Evolutionary conservation across 2,888 invertebrate species (phyloP).

Genomic region (Amphipoea lucens): DNA sequence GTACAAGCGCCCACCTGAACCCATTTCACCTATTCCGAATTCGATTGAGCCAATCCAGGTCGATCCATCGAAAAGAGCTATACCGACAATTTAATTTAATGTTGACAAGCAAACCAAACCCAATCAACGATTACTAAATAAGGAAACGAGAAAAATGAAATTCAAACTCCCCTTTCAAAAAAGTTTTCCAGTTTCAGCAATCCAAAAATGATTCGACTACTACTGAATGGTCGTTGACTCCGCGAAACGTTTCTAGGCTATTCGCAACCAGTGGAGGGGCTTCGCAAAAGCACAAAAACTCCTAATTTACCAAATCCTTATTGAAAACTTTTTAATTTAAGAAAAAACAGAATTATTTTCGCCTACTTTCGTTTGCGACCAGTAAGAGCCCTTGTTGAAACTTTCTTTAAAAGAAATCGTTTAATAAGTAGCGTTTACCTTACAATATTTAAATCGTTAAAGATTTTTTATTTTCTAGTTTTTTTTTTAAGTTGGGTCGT

Average conservation of each 20-base stretch:
- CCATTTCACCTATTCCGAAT: conserved; percentile 43
- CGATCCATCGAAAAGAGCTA: conserved; percentile 51
- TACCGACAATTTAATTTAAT: conserved; percentile 46
- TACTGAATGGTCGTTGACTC: conserved; percentile 55
- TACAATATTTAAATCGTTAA: conserved; percentile 53
- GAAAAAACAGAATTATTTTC: conserved; percentile 68
- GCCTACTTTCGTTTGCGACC: conserved; percentile 60
- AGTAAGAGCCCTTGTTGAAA: conserved; percentile 71
- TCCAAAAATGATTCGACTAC: conserved; percentile 54
- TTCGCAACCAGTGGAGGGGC: conserved; percentile 43
- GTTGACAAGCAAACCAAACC: conserved; percentile 31
- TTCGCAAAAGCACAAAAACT: conserved; percentile 44
- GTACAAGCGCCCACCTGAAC: conserved; percentile 61
- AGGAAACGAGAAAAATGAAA: conserved; percentile 45
- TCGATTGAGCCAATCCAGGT: conserved; percentile 62
- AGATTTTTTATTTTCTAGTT: conserved; percentile 21
- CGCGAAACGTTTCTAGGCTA: conserved; percentile 41
- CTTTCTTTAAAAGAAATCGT: conserved; percentile 61
- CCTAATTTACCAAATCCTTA: conserved; percentile 53
- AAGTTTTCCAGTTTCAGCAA: conserved; percentile 50
- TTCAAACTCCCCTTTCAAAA: conserved; percentile 39
- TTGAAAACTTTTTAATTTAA: conserved; percentile 74
- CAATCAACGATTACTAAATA: conserved; percentile 45
- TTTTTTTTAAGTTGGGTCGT: conserved; percentile 37
- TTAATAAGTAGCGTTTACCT: conserved; percentile 41